Base-by-base conservation (phyloP, 2,888 invertebrate species). In the Ecdyonurus torrentis region DNA sequence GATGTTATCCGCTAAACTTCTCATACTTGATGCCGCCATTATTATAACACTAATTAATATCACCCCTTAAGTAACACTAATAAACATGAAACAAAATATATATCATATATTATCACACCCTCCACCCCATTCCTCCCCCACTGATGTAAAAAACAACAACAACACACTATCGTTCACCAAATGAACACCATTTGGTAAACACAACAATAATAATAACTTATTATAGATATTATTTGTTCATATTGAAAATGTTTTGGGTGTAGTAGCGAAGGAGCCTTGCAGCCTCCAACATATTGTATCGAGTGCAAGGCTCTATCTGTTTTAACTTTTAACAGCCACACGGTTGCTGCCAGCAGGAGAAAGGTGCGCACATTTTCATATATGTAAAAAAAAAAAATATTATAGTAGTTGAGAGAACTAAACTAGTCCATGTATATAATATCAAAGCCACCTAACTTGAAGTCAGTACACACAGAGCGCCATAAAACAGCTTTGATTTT, bases 1-100 rank as follows among this genome's bases (percentile, higher is more conserved):
- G 23, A 63, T 59, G 24, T 52, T 63, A 23, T 59, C 59, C 19
- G 63, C 63, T 23, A 63, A 24, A 23, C 59, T 58, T 50, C 58
- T 23, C 63, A 63, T 63, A 24, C 55, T 55, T 5, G 55, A 55
- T n/a, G 22, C 55, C 7, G 55, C 55, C 55, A 55, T 55, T 20
- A n/a, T 22, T n/a, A n/a, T n/a, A n/a, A n/a, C n/a, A n/a, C n/a
- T n/a, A n/a, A n/a, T n/a, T n/a, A n/a, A n/a, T n/a, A n/a, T n/a
- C n/a, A n/a, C n/a, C n/a, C n/a, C n/a, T n/a, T n/a, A n/a, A n/a
- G n/a, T n/a, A n/a, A n/a, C n/a, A n/a, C n/a, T n/a, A n/a, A n/a
- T n/a, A n/a, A n/a, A n/a, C n/a, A n/a, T n/a, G n/a, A n/a, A n/a
- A n/a, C n/a, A n/a, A n/a, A n/a, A n/a, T n/a, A n/a, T n/a, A n/a